Conservation (phyloP, 2,797 vertebrate genomes). For the Neomorphus geoffroyi region DNA sequence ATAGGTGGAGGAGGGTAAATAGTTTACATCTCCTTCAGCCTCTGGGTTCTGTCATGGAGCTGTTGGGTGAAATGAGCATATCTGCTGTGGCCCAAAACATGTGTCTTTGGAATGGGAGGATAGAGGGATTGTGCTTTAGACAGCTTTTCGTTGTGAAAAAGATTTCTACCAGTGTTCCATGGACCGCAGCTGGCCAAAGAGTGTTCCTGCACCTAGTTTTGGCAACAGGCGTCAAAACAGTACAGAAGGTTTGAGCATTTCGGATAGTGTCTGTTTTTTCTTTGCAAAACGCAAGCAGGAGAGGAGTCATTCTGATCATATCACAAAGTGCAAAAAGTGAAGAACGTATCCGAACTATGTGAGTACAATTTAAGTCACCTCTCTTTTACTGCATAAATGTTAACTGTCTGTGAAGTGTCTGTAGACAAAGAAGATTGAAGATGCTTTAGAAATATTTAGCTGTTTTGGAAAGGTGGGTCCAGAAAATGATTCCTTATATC, state of each 20-base stretch:
- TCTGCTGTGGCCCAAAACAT: not conserved
- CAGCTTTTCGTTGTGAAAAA: not conserved
- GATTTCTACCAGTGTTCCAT: accelerated
- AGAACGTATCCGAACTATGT: not conserved
- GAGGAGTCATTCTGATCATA: not conserved
- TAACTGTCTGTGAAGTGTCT: not conserved
- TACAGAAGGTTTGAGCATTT: accelerated
- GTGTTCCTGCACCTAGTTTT: not conserved
- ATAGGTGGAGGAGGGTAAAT: not conserved
- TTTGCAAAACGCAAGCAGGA: not conserved
- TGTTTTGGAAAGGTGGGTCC: not conserved
- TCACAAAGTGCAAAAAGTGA: not conserved
- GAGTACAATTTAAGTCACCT: not conserved
- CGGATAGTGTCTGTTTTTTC: not conserved
- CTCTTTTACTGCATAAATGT: not conserved
- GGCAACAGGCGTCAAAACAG: not conserved
- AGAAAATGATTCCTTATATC: not conserved
- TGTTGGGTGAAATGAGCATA: not conserved
- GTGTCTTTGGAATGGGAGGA: not conserved
- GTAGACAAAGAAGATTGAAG: not conserved
- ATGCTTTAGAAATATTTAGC: not conserved
- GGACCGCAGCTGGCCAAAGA: not conserved
- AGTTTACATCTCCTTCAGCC: constrained; percentile 63
- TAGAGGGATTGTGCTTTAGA: not conserved
- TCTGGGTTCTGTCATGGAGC: constrained; percentile 48